These are phyloP conservation scores for Grammomys dolichurus DNA, from an alignment of 2,113 vertebrate species.

Conservation along the genomic window DNA sequence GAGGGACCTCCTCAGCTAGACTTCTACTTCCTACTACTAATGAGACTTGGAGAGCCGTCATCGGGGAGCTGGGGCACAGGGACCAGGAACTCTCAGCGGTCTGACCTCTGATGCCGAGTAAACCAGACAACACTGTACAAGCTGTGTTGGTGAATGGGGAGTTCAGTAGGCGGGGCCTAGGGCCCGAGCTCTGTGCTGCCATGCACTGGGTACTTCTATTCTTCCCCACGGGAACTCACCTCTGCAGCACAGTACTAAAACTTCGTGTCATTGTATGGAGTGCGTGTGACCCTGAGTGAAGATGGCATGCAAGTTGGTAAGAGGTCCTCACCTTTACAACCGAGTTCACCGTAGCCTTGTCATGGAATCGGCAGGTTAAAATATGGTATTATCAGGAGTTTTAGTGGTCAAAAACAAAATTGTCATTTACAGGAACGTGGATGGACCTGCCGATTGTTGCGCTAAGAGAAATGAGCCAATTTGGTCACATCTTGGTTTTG, in stretches of 20 bases:
- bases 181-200: background rate
- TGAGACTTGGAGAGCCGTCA: background rate
- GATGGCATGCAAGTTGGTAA: background rate
- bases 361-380: background rate
- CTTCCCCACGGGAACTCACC: background rate
- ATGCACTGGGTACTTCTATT: fast-evolving
- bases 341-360: background rate
- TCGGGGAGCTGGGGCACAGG: no score
- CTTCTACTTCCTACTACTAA: background rate
- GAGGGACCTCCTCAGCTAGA: background rate
- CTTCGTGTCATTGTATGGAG: no score
- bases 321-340: background rate
- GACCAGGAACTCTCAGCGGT: background rate
- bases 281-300: background rate
- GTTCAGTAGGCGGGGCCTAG: no score
- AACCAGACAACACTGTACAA: background rate
- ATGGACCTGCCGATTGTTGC: background rate
- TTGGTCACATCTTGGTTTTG: background rate
- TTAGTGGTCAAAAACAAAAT: background rate
- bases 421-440: background rate
- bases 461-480: background rate
- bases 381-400: background rate
- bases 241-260: background rate
- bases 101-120: background rate
- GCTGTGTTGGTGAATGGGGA: background rate